These are phyloP conservation scores for Crepidodera aurea DNA, from an alignment of 2,888 invertebrate species.

Conservation along the genomic window DNA sequence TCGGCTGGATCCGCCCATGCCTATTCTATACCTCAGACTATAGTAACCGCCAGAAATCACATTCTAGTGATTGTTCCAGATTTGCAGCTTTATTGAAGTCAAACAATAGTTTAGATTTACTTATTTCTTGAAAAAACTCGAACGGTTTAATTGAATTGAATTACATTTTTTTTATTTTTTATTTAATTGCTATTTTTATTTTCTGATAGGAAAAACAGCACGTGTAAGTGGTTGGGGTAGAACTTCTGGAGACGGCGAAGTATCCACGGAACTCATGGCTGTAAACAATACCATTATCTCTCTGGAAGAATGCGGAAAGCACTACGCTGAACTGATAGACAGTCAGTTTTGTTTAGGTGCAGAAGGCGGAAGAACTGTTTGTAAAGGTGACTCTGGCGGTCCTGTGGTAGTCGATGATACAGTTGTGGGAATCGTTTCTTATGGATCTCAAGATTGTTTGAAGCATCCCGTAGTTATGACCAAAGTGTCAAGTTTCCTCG, in stretches of 20 bases:
- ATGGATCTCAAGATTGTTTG: constrained; percentile 28
- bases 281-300: constrained; percentile 36
- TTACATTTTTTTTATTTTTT: too few relatives aligned
- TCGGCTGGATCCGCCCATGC: too few relatives aligned
- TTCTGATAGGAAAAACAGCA: too few relatives aligned
- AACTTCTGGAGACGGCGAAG: constrained; percentile 17
- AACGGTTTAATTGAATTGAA: too few relatives aligned
- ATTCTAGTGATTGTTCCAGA: too few relatives aligned
- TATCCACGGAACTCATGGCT: constrained; percentile 31
- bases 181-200: neutral
- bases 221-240: constrained; percentile 43
- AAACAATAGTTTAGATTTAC: too few relatives aligned
- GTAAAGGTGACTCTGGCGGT: constrained; percentile 42
- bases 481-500: constrained; percentile 34
- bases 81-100: too few relatives aligned
- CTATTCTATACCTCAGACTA: too few relatives aligned
- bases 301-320: constrained; percentile 28
- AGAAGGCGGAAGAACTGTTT: constrained; percentile 27
- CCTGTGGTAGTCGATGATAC: constrained; percentile 34
- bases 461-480: constrained; percentile 34
- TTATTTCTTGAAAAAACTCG: too few relatives aligned
- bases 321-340: constrained; percentile 21
- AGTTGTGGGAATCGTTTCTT: constrained; percentile 39
- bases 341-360: constrained; percentile 36
- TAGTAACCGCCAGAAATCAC: too few relatives aligned